Evolutionary conservation across 2,888 invertebrate genomes (phyloP), one percentile per base, ranked within the genome.

Genomic region (Metallyticus violacea): DNA sequence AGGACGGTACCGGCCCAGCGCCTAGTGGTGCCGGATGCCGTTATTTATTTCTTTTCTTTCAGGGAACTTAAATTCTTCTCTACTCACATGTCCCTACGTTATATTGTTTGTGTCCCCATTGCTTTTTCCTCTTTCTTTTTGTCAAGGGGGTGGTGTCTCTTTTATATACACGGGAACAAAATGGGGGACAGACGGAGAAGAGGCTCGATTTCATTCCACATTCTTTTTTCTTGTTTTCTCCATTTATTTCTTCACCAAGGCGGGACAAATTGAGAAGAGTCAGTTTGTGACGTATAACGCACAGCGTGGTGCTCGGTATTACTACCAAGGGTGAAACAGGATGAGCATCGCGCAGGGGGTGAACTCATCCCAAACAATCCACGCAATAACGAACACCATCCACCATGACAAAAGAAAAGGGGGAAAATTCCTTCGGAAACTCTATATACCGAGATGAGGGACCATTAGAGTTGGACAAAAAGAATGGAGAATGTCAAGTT

Each of bases 1-100:
- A 62, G 40, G 22, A 9, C 40, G 40, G 40, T 62, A 62, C 40
- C 40, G 40, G 40, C 15, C 40, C 15, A n/a, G n/a, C n/a, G n/a
- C n/a, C n/a, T n/a, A n/a, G n/a, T n/a, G n/a, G n/a, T n/a, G 78
- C 79, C 81, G 26, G 30, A 30, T 30, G 30, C 81, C 26, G 81
- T 83, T 83, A 83, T 83, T 83, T 83, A 83, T 83, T 83, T 83
- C 83, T 77, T 77, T 76, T 76, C 82, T 82, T 30, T 62, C 79
- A 26, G 27, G 7, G 22, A 26, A 76, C 76, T 4, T 28, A 77
- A 77, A 83, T 40, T 83, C 40, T 27, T 29, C 27, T 30, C 30
- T 28, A 80, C 80, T 82, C 82, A 82, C 26, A 82, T 82, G 82
- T 82, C 82, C 62, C 76, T 82, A 15, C 40, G 62, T 27, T 82